Percentiles rank a stretch among this genome's conserved stretches.
Evolutionary conservation across 2,888 invertebrate species (phyloP).

Genomic region (Capitulum mitella): DNA sequence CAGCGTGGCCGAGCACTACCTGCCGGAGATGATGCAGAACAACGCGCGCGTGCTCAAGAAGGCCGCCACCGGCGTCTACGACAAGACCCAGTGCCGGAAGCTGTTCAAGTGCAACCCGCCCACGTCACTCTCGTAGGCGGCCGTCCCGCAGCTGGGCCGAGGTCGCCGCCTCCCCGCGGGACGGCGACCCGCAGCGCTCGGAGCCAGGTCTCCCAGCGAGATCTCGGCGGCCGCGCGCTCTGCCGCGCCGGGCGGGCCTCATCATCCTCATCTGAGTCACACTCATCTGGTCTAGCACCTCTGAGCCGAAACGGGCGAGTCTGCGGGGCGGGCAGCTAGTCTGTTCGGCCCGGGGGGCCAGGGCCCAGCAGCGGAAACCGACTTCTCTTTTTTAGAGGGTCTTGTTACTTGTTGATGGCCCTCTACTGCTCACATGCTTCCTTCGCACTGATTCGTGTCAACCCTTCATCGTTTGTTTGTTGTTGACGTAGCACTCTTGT

Average conservation of each 20-base stretch:
- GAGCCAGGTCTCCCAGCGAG: neutral
- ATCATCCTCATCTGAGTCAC: neutral
- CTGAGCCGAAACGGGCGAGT: neutral
- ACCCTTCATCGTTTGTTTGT: no score
- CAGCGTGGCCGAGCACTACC: conserved; percentile 34
- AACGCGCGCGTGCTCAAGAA: conserved; percentile 34
- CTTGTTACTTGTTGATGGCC: neutral
- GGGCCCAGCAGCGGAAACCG: neutral
- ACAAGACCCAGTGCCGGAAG: conserved; percentile 33
- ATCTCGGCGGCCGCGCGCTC: neutral
- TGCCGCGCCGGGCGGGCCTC: neutral
- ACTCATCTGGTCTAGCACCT: neutral
- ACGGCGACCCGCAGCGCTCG: neutral
- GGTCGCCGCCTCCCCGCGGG: neutral
- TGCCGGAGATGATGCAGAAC: conserved; percentile 34
- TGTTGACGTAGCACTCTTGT: no score
- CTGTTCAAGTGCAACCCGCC: neutral
- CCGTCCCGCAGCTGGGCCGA: no score
- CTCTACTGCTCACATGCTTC: neutral
- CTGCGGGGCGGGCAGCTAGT: neutral
- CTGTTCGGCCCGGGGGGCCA: neutral
- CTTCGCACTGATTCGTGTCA: no score
- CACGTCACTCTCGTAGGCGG: neutral
- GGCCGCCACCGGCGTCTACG: conserved; percentile 33
- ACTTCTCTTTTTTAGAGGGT: neutral